A percentile compares a stretch with the other conserved stretches of the same genome.
Conservation (phyloP, 2,797 vertebrate genomes). For the Gymnothorax javanicus region DNA sequence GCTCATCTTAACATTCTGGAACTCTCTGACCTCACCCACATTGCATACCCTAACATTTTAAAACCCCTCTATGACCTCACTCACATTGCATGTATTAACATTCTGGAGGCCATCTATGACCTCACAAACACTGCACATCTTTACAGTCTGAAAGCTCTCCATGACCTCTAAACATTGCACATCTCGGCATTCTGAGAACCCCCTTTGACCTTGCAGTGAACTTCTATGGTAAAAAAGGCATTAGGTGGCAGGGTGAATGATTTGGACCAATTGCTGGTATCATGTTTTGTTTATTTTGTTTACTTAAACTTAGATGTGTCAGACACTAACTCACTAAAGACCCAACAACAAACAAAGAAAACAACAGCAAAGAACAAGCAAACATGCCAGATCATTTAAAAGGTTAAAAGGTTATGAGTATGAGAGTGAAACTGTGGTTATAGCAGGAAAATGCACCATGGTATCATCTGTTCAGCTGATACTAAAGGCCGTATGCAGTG, state of each 20-base stretch:
- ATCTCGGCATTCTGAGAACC: neutral
- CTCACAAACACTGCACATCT: no score
- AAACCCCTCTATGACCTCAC: no score
- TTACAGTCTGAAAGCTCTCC: neutral
- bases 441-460: constrained; percentile 34
- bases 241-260: neutral
- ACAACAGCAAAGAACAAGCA: neutral
- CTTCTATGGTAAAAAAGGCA: neutral
- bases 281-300: neutral
- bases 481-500: constrained; percentile 58
- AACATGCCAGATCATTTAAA: neutral
- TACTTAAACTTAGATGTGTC: neutral
- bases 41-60: no score
- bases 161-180: neutral
- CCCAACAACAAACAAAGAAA: neutral
- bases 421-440: neutral
- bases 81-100: no score
- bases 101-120: no score
- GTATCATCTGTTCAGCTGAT: constrained; percentile 62
- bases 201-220: neutral
- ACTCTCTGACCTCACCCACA: no score
- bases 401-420: no score
- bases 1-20: no score
- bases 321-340: neutral
- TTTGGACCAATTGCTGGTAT: neutral